These are phyloP conservation scores for Indicator maculatus DNA, from an alignment of 2,113 vertebrate genomes.

Conservation along the genomic window DNA sequence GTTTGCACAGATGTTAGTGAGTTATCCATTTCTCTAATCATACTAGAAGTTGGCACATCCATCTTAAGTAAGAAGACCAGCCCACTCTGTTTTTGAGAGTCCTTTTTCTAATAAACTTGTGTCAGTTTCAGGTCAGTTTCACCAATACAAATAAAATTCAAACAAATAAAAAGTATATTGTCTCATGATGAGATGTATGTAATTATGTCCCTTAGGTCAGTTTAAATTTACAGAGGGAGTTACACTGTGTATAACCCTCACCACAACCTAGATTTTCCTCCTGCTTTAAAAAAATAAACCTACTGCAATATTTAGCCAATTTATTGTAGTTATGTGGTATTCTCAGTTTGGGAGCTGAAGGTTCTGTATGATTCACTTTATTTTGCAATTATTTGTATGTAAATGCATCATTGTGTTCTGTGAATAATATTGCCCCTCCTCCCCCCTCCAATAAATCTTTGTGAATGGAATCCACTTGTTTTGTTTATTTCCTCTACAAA, in stretches of 20 bases:
- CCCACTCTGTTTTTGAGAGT: conserved; percentile 80
- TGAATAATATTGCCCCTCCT: background rate
- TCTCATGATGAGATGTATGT: conserved; percentile 89
- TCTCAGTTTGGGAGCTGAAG: background rate
- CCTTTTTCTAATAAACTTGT: conserved; percentile 87
- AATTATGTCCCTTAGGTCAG: conserved; percentile 88
- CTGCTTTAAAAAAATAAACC: conserved; percentile 28
- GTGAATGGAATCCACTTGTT: conserved; percentile 39
- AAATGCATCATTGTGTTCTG: conserved; percentile 51
- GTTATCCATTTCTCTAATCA: conserved; percentile 97
- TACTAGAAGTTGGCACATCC: conserved; percentile 92
- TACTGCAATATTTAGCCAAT: conserved; percentile 26
- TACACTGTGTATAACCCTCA: conserved; percentile 72
- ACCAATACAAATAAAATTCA: conserved; percentile 98
- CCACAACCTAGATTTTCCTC: conserved; percentile 66
- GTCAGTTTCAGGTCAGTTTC: conserved; percentile 88
- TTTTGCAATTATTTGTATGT: conserved; percentile 58
- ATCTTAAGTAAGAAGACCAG: conserved; percentile 89
- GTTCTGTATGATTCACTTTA: conserved; percentile 9
- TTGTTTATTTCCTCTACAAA: conserved; percentile 26
- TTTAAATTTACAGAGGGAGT: conserved; percentile 85
- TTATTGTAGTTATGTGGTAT: background rate
- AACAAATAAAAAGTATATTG: conserved; percentile 91
- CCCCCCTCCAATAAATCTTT: conserved; percentile 37
- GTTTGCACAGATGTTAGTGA: conserved; percentile 98